Base-by-base conservation (phyloP, 2,113 vertebrate species). In the Hepsetus odoe region DNA sequence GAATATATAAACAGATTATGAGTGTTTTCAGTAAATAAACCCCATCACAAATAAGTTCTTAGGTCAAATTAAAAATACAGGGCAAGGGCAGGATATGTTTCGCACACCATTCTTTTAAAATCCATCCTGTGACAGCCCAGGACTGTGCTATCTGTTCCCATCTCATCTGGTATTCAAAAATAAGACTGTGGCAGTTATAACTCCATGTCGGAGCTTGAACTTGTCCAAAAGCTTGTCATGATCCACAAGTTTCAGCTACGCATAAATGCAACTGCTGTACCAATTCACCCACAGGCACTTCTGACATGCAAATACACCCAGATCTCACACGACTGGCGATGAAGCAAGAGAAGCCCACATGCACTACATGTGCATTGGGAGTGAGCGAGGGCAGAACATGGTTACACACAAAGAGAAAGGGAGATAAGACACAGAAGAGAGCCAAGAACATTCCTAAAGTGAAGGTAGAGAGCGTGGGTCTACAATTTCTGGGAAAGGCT, bases 241-340 rank as follows among this genome's bases (percentile, higher is more conserved):
- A 76, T 67, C 38, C 22, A 40, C 20, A 22, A 59, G 8, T 44
- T 28, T 35, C 44, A 1, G 33, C 10, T n/a, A 18, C 16, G 28
- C 40, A 49, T 7, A 40, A 77, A 71, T 35, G 40, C 49, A 69
- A 56, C 40, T 67, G 26, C 14, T 35, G 35, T 4, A 18, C 26
- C 0, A 38, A 40, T 5, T 40, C 44, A n/a, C 42, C 76, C 49
- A 1, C 20, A 70, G 56, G 67, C 28, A 24, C 26, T n/a, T 62
- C 6, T 22, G 26, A 3, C 20, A 18, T 77, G 76, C 18, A 78
- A 64, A 78, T 40, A 10, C 22, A 71, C 51, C 22, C 67, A 71
- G 62, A 77, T 61, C 12, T 18, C 16, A 13, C 55, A 56, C 55
- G 11, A 56, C n/a, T 1, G 12, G 55, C 55, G 2, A 3, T 53